These are phyloP conservation scores for Busseola fusca DNA, from an alignment of 2,888 invertebrate species.

Conservation along the genomic window DNA sequence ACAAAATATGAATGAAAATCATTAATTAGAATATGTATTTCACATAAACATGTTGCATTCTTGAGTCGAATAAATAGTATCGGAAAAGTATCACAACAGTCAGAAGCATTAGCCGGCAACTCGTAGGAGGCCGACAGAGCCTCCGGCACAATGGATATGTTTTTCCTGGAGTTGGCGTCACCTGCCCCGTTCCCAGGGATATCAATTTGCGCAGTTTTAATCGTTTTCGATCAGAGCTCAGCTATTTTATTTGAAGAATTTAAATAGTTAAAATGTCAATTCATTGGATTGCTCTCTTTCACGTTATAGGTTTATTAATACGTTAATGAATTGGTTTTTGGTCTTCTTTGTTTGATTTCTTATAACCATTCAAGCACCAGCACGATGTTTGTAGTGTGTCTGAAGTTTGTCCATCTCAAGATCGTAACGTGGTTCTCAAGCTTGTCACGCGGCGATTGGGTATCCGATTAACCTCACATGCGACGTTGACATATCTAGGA, in stretches of 20 bases:
- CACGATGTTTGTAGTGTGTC: slow-evolving; percentile 18
- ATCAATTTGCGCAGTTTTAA: slow-evolving; percentile 82
- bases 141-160: slow-evolving; percentile 63
- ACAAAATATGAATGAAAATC: background rate
- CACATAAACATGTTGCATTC: background rate
- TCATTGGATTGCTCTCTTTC: slow-evolving; percentile 29
- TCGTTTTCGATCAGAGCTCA: slow-evolving; percentile 74
- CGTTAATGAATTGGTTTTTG: slow-evolving; percentile 8
- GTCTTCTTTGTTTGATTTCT: slow-evolving; percentile 25
- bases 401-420: slow-evolving; percentile 44
- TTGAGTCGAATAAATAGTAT: slow-evolving; percentile 7
- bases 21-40: background rate
- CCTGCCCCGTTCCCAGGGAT: slow-evolving; percentile 80
- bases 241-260: slow-evolving; percentile 68
- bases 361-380: slow-evolving; percentile 22
- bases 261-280: slow-evolving; percentile 66
- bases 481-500: slow-evolving; percentile 38
- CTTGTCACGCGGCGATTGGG: slow-evolving; percentile 35
- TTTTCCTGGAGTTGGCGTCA: slow-evolving; percentile 67
- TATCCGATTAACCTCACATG: slow-evolving; percentile 42
- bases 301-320: slow-evolving; percentile 10
- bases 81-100: slow-evolving; percentile 2
- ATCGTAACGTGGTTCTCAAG: slow-evolving; percentile 43
- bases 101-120: slow-evolving; percentile 9
- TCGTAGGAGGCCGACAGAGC: slow-evolving; percentile 14